Conservation (phyloP, 2,888 invertebrate species). For the Temnothorax unifasciatus region DNA sequence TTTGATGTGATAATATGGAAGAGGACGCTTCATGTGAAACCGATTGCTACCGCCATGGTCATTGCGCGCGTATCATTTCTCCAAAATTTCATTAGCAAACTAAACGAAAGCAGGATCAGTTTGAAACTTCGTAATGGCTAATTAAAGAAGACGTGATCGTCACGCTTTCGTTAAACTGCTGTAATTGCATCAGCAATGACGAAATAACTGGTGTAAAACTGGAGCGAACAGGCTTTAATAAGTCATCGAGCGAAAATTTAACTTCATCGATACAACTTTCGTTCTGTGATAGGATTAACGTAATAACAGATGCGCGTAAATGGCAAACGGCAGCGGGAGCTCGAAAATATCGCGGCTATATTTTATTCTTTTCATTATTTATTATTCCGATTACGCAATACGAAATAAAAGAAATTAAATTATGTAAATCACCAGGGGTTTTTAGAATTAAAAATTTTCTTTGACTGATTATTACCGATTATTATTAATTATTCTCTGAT, state of each 20-base stretch:
- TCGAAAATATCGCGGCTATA: neutral
- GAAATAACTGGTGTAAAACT: slow-evolving; percentile 15
- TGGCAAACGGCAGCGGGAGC: neutral
- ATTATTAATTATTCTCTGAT: neutral
- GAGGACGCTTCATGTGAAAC: neutral
- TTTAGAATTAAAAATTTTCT: neutral
- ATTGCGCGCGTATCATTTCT: slow-evolving; percentile 7
- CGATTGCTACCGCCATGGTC: neutral
- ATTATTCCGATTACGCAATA: neutral
- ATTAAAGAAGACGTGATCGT: slow-evolving; percentile 34
- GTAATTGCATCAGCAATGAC: slow-evolving; percentile 7
- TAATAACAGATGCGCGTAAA: neutral
- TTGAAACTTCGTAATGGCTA: slow-evolving; percentile 40
- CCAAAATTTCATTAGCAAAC: slow-evolving; percentile 28
- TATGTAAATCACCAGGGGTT: neutral
- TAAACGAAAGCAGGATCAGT: slow-evolving; percentile 14
- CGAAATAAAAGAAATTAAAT: neutral
- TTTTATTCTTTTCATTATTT: slow-evolving; percentile 18
- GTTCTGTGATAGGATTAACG: neutral
- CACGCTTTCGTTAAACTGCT: slow-evolving; percentile 13
- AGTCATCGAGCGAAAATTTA: slow-evolving; percentile 18
- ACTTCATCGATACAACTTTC: slow-evolving; percentile 20
- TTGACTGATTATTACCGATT: neutral
- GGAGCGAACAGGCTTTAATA: slow-evolving; percentile 4
- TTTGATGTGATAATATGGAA: neutral